phyloP scores from a whole-genome alignment of 2,888 invertebrate species.

The Hermaeophaga mercurialis region DNA sequence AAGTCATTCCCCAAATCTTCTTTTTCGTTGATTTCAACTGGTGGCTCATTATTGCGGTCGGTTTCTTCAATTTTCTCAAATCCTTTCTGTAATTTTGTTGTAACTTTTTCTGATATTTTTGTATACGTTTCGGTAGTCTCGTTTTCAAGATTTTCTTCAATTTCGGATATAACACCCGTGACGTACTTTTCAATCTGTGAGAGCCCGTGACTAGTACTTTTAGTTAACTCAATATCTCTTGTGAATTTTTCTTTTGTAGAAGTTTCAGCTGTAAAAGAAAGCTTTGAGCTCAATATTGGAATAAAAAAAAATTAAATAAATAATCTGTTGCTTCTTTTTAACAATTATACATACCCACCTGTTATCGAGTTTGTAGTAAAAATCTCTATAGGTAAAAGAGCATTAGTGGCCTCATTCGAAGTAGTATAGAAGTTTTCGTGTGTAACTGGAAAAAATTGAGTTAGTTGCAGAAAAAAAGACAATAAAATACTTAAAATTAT shows the following conservation, averaged over 20 bases:
- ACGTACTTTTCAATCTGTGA: slow-evolving; percentile 2
- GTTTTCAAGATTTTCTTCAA: background rate
- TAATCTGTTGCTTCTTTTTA: background rate
- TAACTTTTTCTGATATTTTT: background rate
- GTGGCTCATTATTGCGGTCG: background rate
- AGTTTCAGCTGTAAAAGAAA: background rate
- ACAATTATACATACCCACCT: background rate
- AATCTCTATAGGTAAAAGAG: background rate
- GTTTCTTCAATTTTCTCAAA: background rate
- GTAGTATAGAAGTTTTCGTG: background rate
- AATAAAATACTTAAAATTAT: background rate
- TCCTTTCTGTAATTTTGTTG: background rate
- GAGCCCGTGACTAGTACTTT: background rate
- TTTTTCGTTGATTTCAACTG: background rate
- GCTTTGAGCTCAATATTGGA: background rate
- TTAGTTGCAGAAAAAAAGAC: background rate
- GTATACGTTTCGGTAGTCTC: background rate
- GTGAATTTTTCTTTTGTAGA: background rate
- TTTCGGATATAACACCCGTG: slow-evolving; percentile 1
- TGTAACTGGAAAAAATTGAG: background rate
- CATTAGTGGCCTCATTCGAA: background rate
- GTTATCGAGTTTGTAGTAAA: background rate
- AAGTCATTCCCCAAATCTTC: background rate
- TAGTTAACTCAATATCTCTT: background rate
- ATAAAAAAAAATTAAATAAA: background rate